Percentiles rank a stretch among this genome's conserved stretches.
These are phyloP conservation scores for crab-eating macaque (Macaca fascicularis) DNA, from an alignment of 2,113 vertebrate species.

Conservation along the genomic window T2T-MFA8v1.1 NC_088394.1:48267501-48268000, in stretches of 20 bases:
- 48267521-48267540: conserved; percentile 16
- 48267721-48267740: neutral
- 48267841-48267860: neutral
- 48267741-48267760: neutral
- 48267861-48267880: neutral
- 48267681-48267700: neutral
- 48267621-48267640: neutral
- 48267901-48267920: neutral
- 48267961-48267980: neutral
- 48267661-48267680: neutral
- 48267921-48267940: neutral
- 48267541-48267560: conserved; percentile 13
- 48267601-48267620: neutral
- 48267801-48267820: neutral
- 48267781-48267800: neutral
- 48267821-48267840: neutral
- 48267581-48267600: neutral
- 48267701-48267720: neutral
- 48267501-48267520: neutral
- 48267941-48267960: neutral
- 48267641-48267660: neutral
- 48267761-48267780: neutral
- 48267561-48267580: conserved; percentile 2
- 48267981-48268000: neutral
- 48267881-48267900: neutral